These are phyloP conservation scores for Microcebus jonahi DNA, from an alignment of 2,113 vertebrate genomes.

Conservation along the genomic window DNA sequence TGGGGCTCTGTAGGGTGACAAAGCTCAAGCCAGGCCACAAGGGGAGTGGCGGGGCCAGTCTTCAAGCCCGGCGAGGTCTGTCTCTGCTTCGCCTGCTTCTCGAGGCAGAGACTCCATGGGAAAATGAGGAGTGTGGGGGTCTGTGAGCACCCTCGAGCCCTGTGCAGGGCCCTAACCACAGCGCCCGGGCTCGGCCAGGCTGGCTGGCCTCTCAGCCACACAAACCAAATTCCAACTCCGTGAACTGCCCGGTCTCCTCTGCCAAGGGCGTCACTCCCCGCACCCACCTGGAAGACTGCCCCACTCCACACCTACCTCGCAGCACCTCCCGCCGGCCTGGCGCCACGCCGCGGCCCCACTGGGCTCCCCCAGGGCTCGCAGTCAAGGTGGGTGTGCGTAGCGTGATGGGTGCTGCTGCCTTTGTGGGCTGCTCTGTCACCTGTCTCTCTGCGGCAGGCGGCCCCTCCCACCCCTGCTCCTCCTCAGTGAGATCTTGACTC, in stretches of 20 bases:
- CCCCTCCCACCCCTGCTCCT: not conserved
- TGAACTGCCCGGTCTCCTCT: not conserved
- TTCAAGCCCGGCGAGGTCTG: not conserved
- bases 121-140: not conserved
- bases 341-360: fast-evolving
- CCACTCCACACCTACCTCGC: not conserved
- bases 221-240: not conserved
- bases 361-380: not conserved
- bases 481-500: not conserved
- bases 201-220: not conserved
- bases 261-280: too few species aligned
- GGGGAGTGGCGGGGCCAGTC: not conserved
- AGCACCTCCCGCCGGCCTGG: not conserved
- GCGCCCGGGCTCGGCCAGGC: not conserved
- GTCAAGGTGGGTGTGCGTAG: too few species aligned
- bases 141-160: not conserved
- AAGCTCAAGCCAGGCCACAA: not conserved
- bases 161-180: fast-evolving
- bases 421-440: not conserved
- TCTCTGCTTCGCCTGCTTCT: not conserved
- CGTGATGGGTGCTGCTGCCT: fast-evolving
- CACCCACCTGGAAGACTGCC: not conserved
- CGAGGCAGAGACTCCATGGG: not conserved
- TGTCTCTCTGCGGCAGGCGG: too few species aligned
- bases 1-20: fast-evolving